Evolutionary conservation across 2,888 invertebrate species (phyloP).

Genomic region (Rhogogaster chlorosoma): DNA sequence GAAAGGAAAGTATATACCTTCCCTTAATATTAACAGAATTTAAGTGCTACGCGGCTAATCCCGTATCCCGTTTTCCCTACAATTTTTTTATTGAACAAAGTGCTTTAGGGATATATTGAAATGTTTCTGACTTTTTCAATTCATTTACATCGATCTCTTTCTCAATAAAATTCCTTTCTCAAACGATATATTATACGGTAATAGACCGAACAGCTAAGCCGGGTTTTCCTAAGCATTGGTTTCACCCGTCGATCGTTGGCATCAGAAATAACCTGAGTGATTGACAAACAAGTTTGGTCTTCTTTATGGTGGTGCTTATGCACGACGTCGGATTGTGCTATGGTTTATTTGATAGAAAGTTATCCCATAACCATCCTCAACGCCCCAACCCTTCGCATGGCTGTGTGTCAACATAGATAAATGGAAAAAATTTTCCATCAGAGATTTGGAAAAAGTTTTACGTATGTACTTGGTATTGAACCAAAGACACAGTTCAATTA

Average conservation of each 20-base stretch:
- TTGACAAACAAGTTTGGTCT: slow-evolving; percentile 46
- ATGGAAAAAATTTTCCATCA: neutral
- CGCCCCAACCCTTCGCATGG: neutral
- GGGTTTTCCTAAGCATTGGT: slow-evolving; percentile 60
- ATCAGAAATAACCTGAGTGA: slow-evolving; percentile 39
- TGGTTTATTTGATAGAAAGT: slow-evolving; percentile 42
- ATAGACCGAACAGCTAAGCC: slow-evolving; percentile 59
- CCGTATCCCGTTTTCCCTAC: neutral
- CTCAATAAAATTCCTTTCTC: slow-evolving; percentile 1
- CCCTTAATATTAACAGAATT: neutral
- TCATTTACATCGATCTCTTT: slow-evolving; percentile 48
- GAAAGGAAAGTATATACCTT: neutral
- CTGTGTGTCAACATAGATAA: slow-evolving; percentile 28
- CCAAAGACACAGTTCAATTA: neutral
- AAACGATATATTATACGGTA: slow-evolving; percentile 11
- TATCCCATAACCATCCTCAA: slow-evolving; percentile 34
- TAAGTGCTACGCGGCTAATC: neutral
- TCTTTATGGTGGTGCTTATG: slow-evolving; percentile 44
- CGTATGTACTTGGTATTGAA: neutral
- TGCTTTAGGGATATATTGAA: neutral
- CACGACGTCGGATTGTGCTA: neutral
- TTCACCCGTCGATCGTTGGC: slow-evolving; percentile 22
- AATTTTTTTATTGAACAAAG: neutral
- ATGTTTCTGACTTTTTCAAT: slow-evolving; percentile 27
- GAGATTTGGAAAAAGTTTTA: neutral